Percentiles rank a stretch among this genome's conserved stretches.
Conservation (phyloP, 2,888 invertebrate species). For the Dolomedes plantarius region DNA sequence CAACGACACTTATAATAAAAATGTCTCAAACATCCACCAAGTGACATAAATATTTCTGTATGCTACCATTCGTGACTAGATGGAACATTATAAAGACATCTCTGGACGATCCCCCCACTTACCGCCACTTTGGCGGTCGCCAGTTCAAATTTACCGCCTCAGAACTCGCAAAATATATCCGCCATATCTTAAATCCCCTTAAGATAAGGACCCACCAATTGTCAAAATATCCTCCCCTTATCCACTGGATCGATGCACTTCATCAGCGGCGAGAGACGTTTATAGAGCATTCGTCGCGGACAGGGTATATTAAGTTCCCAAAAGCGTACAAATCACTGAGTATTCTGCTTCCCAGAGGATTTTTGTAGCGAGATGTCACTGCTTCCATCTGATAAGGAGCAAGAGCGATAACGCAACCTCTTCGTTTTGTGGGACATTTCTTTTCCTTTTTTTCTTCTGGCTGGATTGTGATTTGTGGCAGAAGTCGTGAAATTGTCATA, state of each 20-base stretch:
- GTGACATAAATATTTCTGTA: slow-evolving; percentile 34
- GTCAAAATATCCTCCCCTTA: slow-evolving; percentile 57
- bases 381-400: neutral
- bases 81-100: slow-evolving; percentile 45
- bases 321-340: slow-evolving; percentile 55
- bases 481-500: neutral
- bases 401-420: neutral
- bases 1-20: slow-evolving; percentile 50
- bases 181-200: slow-evolving; percentile 42
- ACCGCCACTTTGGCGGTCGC: slow-evolving; percentile 41
- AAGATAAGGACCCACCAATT: slow-evolving; percentile 57
- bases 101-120: slow-evolving; percentile 17
- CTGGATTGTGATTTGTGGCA: neutral
- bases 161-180: slow-evolving; percentile 39
- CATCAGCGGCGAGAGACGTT: slow-evolving; percentile 53
- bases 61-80: slow-evolving; percentile 15
- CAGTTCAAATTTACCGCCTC: slow-evolving; percentile 57
- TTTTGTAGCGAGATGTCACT: neutral
- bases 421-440: neutral
- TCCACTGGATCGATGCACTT: slow-evolving; percentile 43
- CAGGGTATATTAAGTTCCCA: slow-evolving; percentile 58
- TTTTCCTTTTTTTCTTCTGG: neutral
- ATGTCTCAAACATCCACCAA: slow-evolving; percentile 19
- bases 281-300: slow-evolving; percentile 66
- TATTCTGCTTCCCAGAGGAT: neutral